Percentiles rank a stretch among this genome's conserved stretches.
Conservation (phyloP, 2,113 vertebrate species). For the Halichoerus grypus region DNA sequence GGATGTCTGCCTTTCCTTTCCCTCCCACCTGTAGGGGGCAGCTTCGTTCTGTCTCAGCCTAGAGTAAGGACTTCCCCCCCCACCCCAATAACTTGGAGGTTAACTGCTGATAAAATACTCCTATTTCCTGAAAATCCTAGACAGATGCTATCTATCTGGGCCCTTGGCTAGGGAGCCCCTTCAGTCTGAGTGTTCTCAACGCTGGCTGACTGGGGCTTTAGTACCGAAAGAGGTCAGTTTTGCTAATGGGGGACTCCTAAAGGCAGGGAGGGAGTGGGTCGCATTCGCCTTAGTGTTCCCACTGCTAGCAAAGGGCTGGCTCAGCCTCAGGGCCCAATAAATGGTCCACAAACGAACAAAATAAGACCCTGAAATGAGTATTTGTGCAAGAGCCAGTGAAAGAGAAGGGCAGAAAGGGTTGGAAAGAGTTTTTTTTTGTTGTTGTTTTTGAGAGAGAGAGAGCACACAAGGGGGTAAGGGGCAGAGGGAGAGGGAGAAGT, state of each 20-base stretch:
- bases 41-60: constrained; percentile 27
- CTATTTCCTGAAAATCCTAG: not conserved
- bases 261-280: not conserved
- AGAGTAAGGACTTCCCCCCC: not conserved
- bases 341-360: not conserved
- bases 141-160: not conserved
- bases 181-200: not conserved
- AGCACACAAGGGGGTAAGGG: too few species aligned
- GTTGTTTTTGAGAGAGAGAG: too few species aligned
- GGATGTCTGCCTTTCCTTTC: not conserved
- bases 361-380: not conserved
- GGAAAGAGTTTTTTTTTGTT: too few species aligned
- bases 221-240: not conserved
- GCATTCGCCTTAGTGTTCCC: not conserved
- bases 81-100: too few species aligned
- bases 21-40: not conserved
- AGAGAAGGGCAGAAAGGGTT: not conserved
- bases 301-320: not conserved
- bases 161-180: not conserved
- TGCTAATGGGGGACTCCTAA: not conserved
- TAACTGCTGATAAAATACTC: not conserved
- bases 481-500: too few species aligned
- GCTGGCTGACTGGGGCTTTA: not conserved
- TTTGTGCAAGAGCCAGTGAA: constrained; percentile 13
- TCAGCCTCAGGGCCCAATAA: not conserved